phyloP scores from a whole-genome alignment of 2,888 invertebrate genomes.

The Cephus nigrinus region DNA sequence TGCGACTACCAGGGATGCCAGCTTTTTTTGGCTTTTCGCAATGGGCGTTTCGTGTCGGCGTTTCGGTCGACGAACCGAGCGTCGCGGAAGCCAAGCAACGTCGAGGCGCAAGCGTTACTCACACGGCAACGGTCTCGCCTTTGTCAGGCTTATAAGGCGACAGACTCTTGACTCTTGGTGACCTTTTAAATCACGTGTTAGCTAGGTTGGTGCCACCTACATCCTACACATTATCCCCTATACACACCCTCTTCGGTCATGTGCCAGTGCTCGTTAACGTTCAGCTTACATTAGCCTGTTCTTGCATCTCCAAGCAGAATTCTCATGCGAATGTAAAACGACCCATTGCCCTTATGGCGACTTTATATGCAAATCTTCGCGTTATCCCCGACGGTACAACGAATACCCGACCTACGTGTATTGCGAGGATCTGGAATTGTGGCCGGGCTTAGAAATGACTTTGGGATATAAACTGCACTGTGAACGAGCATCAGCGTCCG shows the following conservation, averaged over 20 bases:
- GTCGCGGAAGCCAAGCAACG: not conserved
- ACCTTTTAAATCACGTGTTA: not conserved
- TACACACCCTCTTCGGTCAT: not conserved
- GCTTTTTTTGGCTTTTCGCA: constrained; percentile 5
- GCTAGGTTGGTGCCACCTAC: not conserved
- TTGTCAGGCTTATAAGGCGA: not conserved
- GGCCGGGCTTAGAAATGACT: not conserved
- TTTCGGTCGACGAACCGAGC: not conserved
- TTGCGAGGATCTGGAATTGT: not conserved
- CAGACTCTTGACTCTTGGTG: not conserved
- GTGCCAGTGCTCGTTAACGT: not conserved
- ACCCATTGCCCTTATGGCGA: not conserved
- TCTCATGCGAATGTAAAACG: not conserved
- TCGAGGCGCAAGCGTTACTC: not conserved
- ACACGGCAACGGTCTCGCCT: not conserved
- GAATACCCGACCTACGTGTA: not conserved
- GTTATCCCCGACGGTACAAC: not conserved
- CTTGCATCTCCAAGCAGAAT: not conserved
- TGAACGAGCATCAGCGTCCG: not conserved
- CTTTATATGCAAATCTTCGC: not conserved
- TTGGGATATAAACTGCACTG: not conserved
- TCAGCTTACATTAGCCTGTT: not conserved
- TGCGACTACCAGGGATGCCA: not conserved
- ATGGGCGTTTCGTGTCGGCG: not conserved
- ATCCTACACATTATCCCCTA: not conserved